phyloP scores from a whole-genome alignment of 2,888 invertebrate genomes.

The Caenorhabditis sp. region DNA sequence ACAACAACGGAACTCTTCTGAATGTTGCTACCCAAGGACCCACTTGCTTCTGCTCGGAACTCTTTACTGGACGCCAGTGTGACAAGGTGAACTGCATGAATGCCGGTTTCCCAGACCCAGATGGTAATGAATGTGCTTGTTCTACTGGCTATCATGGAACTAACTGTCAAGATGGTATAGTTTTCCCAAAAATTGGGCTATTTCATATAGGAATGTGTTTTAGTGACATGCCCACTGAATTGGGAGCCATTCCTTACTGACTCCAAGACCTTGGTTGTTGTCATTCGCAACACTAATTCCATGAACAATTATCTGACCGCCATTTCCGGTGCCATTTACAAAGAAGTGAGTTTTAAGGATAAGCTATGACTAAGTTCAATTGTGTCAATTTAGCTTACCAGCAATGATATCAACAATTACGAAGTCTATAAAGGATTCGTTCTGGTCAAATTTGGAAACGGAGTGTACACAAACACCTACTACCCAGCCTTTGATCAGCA shows the following conservation, averaged over 20 bases:
- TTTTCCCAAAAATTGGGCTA: background rate
- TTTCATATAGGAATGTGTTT: conserved; percentile 15
- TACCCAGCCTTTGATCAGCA: conserved; percentile 43
- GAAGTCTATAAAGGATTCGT: conserved; percentile 66
- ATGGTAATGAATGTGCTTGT: conserved; percentile 67
- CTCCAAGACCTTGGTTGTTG: conserved; percentile 71
- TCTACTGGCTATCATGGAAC: conserved; percentile 68
- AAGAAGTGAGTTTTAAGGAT: conserved; percentile 15
- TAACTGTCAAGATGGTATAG: conserved; percentile 74
- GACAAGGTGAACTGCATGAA: conserved; percentile 76
- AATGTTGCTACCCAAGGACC: conserved; percentile 40
- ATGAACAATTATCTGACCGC: conserved; percentile 66
- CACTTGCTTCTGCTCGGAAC: conserved; percentile 74
- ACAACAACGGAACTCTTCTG: conserved; percentile 66
- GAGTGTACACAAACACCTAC: conserved; percentile 51
- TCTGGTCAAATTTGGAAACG: conserved; percentile 69
- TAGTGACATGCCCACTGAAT: conserved; percentile 72
- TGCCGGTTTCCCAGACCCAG: conserved; percentile 69
- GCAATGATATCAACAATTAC: conserved; percentile 31
- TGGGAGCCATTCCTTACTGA: conserved; percentile 70
- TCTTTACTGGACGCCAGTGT: conserved; percentile 72
- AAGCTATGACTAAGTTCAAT: background rate
- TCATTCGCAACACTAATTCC: conserved; percentile 60
- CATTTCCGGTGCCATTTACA: conserved; percentile 58
- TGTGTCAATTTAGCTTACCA: conserved; percentile 24